Evolutionary conservation across 2,113 vertebrate species (phyloP), one percentile per base, ranked within the genome.

Genomic region (Diglossa brunneiventris): DNA sequence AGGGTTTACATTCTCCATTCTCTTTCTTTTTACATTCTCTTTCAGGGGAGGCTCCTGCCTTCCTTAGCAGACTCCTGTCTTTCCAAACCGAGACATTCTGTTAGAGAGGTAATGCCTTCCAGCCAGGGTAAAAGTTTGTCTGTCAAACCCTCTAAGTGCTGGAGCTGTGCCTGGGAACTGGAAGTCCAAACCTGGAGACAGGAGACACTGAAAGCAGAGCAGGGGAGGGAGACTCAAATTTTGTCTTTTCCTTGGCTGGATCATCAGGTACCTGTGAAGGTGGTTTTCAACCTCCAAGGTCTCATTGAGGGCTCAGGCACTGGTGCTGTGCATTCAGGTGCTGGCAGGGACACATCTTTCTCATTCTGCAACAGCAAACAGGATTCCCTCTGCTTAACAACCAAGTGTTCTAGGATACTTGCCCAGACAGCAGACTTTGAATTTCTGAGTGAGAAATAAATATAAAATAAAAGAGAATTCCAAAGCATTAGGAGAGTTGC

Each of bases 301-400:
- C 28, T 75, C 46, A 24, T 0, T 58, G 50, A 35, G 19, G n/a
- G 41, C 31, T 58, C 55, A 66, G 27, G 55, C 21, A 23, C 33
- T 4, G 0, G 30, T 20, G 39, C 24, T 42, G 14, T 20, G 24
- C 0, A 0, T 68, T 79, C 44, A 68, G 49, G 30, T 5, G 2
- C 49, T 50, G 26, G 33, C 39, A 87, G 50, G 10, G 53, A 5
- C 68, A 28, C 7, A 0, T 5, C 9, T 27, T 39, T 39, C 39
- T 90, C 55, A 28, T 28, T n/a, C 24, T 42, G 19, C 26, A 84
- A 73, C 20, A 50, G 28, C 41, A 87, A 44, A 50, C 0, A 56
- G 30, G 11, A 81, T 44, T 77, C 44, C 15, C 18, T 74, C 59
- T 62, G 15, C 14, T 69, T 64, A 66, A 52, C 50, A 78, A 41